Evolutionary conservation across 1,140 invertebrate genomes (phyloP), one percentile per base, ranked within the genome.

Genomic region (Ips nitidus): DNA sequence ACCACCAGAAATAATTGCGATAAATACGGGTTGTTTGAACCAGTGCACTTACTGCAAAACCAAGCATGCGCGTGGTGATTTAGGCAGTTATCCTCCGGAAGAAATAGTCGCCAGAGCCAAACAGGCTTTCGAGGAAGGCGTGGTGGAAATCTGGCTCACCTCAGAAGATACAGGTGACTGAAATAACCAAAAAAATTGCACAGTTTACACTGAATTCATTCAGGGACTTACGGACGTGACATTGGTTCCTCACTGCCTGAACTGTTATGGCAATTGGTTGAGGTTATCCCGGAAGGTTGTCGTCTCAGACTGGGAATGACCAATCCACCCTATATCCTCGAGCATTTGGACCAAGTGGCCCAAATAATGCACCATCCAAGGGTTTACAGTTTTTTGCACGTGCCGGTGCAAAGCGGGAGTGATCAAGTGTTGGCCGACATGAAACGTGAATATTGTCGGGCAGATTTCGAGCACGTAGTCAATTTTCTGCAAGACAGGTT

Each of bases 31-130:
- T 0, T 99, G 98, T 79, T 82, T 99, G 2, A 99, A 99, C 83
- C 94, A 98, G 74, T 99, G 98, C 80, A 98, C 97, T 0, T 99
- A 99, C 79, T 99, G 97, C 78, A 99, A 99, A 82, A 99, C 97
- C 0, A 99, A 99, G 80, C 95, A 98, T 82, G 97, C 97, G 0
- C 82, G 97, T 71, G 98, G 98, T 0, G 93, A 99, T 79, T 80
- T 99, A 1, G 95, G 93, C 0, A 98, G 95, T 80, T 99, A 99
- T 83, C 87, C 89, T 0, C 90, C 93, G 0, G 89, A 91, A 64
- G 91, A 94, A 81, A 94, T 95, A 40, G 86, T 94, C 0, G 86
- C 87, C 8, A 82, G 93, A 68, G 92, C 92, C 0, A 79, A 84
- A 65, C 93, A 96, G 82, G 94, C 95, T 0, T 98, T 95, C 76